Conservation (phyloP, 2,888 invertebrate genomes). For the Coelinius sp. region DNA sequence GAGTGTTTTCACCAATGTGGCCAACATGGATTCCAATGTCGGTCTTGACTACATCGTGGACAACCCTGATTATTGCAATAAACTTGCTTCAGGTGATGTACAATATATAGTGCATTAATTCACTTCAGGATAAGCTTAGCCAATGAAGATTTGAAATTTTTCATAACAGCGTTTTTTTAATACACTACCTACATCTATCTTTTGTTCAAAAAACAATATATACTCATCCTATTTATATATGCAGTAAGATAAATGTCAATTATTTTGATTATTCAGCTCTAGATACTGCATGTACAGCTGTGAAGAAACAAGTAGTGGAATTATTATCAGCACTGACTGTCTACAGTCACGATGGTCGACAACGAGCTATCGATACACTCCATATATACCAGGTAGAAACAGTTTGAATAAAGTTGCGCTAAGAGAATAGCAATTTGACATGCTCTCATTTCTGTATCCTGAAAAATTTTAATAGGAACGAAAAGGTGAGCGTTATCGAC, state of each 20-base stretch:
- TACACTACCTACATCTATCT: too few relatives aligned
- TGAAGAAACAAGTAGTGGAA: constrained; percentile 98
- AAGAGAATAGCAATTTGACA: too few relatives aligned
- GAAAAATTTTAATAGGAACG: too few relatives aligned
- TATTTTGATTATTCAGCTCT: constrained; percentile 79
- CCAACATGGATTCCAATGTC: constrained; percentile 89
- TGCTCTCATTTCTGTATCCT: too few relatives aligned
- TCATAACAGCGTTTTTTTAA: too few relatives aligned
- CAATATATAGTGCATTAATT: constrained; percentile 37
- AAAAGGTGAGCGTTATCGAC: constrained; percentile 90
- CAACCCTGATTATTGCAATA: constrained; percentile 91
- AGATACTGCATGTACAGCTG: constrained; percentile 89
- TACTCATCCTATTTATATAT: too few relatives aligned
- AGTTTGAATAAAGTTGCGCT: too few relatives aligned
- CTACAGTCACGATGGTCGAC: constrained; percentile 91
- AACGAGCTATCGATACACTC: constrained; percentile 89
- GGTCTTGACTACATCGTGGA: constrained; percentile 96
- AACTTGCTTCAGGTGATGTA: constrained; percentile 83
- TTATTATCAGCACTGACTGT: constrained; percentile 94
- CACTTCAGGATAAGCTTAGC: too few relatives aligned
- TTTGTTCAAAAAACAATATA: too few relatives aligned
- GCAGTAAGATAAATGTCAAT: too few relatives aligned
- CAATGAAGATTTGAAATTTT: too few relatives aligned
- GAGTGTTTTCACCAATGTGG: constrained; percentile 61
- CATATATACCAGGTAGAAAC: constrained; percentile 95